phyloP scores from a whole-genome alignment of 2,113 vertebrate genomes.

The Gavialis gangeticus region DNA sequence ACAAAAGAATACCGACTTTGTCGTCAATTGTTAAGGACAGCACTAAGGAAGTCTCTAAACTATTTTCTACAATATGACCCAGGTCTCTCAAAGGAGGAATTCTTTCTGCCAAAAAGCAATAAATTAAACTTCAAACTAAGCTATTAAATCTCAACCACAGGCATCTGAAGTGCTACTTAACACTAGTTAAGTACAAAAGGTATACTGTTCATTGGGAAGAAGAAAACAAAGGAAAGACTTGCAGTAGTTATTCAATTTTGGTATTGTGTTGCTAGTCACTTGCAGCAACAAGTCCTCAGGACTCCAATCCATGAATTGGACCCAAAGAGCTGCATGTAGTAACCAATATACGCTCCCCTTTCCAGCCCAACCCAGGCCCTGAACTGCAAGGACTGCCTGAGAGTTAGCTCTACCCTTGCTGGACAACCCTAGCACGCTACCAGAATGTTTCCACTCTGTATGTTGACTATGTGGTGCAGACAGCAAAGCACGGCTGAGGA shows the following conservation, averaged over 20 bases:
- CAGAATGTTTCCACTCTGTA: too few species aligned
- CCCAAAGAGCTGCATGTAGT: too few species aligned
- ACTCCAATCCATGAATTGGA: background rate
- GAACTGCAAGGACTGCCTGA: too few species aligned
- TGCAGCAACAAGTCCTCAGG: background rate
- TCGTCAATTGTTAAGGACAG: background rate
- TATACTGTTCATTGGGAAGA: background rate
- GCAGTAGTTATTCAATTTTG: background rate
- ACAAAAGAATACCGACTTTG: background rate
- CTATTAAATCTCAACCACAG: background rate
- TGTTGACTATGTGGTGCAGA: background rate
- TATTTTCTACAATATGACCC: background rate
- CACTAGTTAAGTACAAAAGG: conserved; percentile 26
- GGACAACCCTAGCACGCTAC: too few species aligned
- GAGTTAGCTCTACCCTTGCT: background rate
- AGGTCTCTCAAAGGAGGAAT: background rate
- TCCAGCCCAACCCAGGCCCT: too few species aligned
- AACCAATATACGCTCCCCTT: too few species aligned
- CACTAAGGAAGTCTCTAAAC: background rate
- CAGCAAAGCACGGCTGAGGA: background rate
- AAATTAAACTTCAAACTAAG: conserved; percentile 9
- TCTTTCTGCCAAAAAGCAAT: background rate
- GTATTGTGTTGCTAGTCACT: too few species aligned
- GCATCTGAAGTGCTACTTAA: background rate
- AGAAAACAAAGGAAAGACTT: background rate